A percentile compares a stretch with the other conserved stretches of the same genome.
Evolutionary conservation across 2,888 invertebrate genomes (phyloP).

Genomic region (Drosophila imparisetae): DNA sequence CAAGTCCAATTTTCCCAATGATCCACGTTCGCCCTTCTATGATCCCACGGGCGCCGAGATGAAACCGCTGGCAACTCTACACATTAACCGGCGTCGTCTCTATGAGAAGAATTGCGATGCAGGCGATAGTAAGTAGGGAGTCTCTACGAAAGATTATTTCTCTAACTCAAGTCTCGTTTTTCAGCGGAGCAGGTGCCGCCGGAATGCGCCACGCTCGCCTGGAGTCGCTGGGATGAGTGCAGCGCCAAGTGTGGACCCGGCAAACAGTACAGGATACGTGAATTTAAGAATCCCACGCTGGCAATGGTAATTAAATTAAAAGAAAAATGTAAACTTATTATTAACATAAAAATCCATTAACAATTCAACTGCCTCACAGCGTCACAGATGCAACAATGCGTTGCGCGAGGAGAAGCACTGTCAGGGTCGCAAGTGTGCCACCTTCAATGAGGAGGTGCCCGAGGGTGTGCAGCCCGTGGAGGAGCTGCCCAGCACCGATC

Average conservation of each 20-base stretch:
- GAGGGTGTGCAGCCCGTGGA: conserved; percentile 55
- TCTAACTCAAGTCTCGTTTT: background rate
- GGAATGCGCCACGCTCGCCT: conserved; percentile 83
- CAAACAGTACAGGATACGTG: conserved; percentile 82
- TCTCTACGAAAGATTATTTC: accelerated
- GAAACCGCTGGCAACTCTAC: conserved; percentile 94
- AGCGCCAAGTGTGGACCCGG: conserved; percentile 86
- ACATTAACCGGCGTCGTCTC: conserved; percentile 91
- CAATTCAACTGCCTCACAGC: conserved; percentile 28
- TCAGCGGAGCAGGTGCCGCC: conserved; percentile 83
- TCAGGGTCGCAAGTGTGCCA: conserved; percentile 82
- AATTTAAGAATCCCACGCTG: conserved; percentile 81
- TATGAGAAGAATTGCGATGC: conserved; percentile 92
- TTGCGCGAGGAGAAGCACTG: conserved; percentile 83
- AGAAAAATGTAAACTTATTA: background rate
- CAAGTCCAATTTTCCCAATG: conserved; percentile 93
- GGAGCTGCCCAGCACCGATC: conserved; percentile 77
- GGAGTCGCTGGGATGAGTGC: conserved; percentile 86
- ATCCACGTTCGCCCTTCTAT: conserved; percentile 96
- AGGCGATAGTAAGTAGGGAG: conserved; percentile 71
- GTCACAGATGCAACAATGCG: conserved; percentile 77
- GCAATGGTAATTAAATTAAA: conserved; percentile 59
- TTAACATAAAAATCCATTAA: background rate
- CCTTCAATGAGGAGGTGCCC: conserved; percentile 76
- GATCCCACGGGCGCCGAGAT: conserved; percentile 91